Percentiles rank a stretch among this genome's conserved stretches.
Conservation (phyloP, 1,140 invertebrate species). For the Brachionus asplanchnoidis region DNA sequence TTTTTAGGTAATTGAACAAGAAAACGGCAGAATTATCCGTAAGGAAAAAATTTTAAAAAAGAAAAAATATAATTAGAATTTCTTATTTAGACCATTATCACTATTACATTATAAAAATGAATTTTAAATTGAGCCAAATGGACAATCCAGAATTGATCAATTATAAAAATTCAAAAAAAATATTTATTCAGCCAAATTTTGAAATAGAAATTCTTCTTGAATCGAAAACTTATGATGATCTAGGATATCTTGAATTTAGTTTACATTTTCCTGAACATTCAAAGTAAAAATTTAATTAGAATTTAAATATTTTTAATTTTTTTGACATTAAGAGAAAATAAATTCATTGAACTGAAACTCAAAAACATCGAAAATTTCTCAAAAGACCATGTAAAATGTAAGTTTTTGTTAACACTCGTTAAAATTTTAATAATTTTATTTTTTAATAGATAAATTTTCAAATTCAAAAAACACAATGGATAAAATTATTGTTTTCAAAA, state of each 20-base stretch:
- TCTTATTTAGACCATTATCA: not conserved
- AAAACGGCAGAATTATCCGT: not conserved
- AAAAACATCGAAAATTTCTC: not conserved
- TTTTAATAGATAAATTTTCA: not conserved
- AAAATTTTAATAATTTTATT: not conserved
- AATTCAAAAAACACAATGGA: not conserved
- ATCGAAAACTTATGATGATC: not conserved
- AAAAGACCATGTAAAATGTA: not conserved
- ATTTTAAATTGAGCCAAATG: not conserved
- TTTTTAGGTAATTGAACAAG: not conserved
- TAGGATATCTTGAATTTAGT: not conserved
- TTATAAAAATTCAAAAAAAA: not conserved
- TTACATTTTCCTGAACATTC: not conserved
- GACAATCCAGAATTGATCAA: not conserved
- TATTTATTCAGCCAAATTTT: not conserved
- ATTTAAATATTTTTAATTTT: not conserved
- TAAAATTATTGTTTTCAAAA: not conserved
- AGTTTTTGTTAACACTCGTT: not conserved
- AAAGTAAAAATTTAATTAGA: not conserved
- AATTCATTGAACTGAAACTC: not conserved
- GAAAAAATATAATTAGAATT: not conserved
- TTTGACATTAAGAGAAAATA: not conserved
- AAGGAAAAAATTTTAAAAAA: not conserved
- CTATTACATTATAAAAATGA: not conserved
- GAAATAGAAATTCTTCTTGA: not conserved